Evolutionary conservation across 1,140 invertebrate genomes (phyloP), one percentile per base, ranked within the genome.

Genomic region (Periplaneta americana): DNA sequence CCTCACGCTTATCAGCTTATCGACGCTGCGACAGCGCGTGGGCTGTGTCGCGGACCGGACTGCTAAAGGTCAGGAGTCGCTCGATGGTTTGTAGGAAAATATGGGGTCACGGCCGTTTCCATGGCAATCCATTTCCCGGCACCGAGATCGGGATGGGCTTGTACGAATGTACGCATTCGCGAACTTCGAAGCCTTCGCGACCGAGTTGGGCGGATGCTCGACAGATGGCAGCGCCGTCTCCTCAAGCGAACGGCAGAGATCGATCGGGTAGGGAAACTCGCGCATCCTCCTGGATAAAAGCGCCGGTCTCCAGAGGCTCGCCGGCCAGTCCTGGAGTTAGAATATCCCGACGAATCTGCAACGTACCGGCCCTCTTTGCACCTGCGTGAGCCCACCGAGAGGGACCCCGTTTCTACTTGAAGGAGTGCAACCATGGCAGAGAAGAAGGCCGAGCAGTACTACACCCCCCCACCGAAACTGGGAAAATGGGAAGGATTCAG

Each of bases 401-500:
- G 79, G 35, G 32, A 15, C 39, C 22, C 39, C 22, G 11, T 57
- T 22, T 22, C 39, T 75, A 34, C 32, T 13, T 36, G 17, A 22
- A 13, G n/a, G 22, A 81, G 74, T 33, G 66, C 74, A 34, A 75
- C 3, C 2, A 83, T 82, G 82, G 57, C 82, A 34, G 82, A 83
- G 74, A 83, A 83, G 57, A 82, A 94, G 86, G 80, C 34, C 28
- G 82, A 79, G 66, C 92, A 94, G 89, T 96, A 92, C 88, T 96
- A 96, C 88, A 88, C 92, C 78, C 93, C 94, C 82, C 94, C 94
- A 84, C 94, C 94, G 82, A 94, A 95, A 88, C 92, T 95, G 84
- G 93, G 93, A 84, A 94, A 93, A 92, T 96, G 95, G 95, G 94
- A 96, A 88, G 91, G 93, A 84, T 95, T 97, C 90, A 93, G 90